phyloP scores from a whole-genome alignment of 2,797 vertebrate species.

The Hoplostethus atlanticus region DNA sequence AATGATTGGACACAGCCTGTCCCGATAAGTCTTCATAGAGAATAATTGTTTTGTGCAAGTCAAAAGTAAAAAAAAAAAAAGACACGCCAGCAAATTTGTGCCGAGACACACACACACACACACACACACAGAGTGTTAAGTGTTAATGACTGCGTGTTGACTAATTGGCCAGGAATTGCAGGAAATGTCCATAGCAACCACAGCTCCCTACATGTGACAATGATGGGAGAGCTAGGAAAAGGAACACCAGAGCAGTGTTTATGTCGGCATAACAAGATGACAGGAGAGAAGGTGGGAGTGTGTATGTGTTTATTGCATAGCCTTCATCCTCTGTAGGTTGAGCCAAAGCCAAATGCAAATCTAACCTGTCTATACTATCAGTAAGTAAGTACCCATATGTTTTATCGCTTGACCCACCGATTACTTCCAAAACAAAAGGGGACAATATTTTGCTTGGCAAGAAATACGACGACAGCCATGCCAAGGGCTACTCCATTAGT shows the following conservation, averaged over 20 bases:
- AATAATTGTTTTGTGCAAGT: constrained; percentile 10
- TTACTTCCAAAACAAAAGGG: neutral
- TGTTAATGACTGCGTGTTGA: constrained; percentile 30
- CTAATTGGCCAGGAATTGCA: constrained; percentile 42
- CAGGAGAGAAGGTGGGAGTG: neutral
- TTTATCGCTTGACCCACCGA: neutral
- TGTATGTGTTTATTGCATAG: neutral
- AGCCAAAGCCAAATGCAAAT: constrained; percentile 1
- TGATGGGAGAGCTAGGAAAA: constrained; percentile 9
- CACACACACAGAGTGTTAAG: constrained; percentile 7
- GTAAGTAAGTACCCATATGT: neutral
- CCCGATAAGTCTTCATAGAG: constrained; percentile 3
- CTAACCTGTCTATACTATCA: too few relatives aligned
- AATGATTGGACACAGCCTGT: constrained; percentile 23
- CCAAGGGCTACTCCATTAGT: neutral
- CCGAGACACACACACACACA: neutral
- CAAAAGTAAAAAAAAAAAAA: constrained; percentile 4
- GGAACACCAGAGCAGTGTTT: constrained; percentile 22
- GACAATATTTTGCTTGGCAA: neutral
- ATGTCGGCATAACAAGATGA: constrained; percentile 1
- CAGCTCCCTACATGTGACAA: constrained; percentile 40
- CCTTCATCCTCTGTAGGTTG: neutral
- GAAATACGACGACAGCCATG: neutral
- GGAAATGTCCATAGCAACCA: constrained; percentile 30
- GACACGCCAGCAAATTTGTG: constrained; percentile 5